Percentiles rank a stretch among this genome's conserved stretches.
Conservation (phyloP, 2,113 vertebrate species). For the Pollachius pollachius region DNA sequence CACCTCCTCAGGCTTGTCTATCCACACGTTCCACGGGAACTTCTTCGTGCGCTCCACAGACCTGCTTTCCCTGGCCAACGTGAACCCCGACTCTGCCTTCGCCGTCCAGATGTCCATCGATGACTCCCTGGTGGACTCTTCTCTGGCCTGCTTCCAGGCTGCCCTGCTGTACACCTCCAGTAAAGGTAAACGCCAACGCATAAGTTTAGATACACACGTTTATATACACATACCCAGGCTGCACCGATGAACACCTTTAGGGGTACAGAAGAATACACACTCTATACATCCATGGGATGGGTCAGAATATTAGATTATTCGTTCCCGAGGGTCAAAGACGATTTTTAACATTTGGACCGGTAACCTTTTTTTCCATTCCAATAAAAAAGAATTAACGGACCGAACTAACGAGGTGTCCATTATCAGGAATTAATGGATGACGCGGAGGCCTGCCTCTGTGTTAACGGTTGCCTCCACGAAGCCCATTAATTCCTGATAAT, state of each 20-base stretch:
- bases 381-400: no score
- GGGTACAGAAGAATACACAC: not conserved
- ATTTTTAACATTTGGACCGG: no score
- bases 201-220: not conserved
- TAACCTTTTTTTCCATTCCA: no score
- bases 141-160: slow-evolving; percentile 94
- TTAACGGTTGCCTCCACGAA: no score
- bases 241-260: not conserved
- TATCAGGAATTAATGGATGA: no score
- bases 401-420: no score
- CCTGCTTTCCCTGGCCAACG: slow-evolving; percentile 92
- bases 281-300: not conserved
- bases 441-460: no score
- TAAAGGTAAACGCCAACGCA: slow-evolving; percentile 79
- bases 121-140: slow-evolving; percentile 88
- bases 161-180: slow-evolving; percentile 96
- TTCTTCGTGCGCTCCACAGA: slow-evolving; percentile 98
- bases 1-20: slow-evolving; percentile 85
- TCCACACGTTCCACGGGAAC: slow-evolving; percentile 98
- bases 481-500: no score
- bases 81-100: slow-evolving; percentile 95
- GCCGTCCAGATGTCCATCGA: slow-evolving; percentile 98
- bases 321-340: no score
- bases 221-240: not conserved
- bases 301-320: no score